phyloP scores from a whole-genome alignment of 2,797 vertebrate genomes.

The Catharus ustulatus region DNA sequence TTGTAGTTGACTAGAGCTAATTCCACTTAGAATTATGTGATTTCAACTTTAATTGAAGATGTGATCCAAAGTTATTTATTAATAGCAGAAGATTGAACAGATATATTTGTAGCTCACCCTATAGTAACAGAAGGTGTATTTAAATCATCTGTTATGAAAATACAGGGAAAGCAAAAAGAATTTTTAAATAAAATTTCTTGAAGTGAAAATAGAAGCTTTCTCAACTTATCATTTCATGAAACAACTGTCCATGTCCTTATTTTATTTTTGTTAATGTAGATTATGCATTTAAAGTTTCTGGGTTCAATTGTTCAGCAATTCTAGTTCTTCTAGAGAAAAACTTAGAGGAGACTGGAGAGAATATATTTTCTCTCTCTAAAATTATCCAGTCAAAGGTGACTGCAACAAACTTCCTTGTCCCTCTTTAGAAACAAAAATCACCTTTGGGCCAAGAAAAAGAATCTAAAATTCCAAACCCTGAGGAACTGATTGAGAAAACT shows the following conservation, averaged over 20 bases:
- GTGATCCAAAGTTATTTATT: not conserved
- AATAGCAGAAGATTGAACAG: not conserved
- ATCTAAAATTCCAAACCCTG: slow-evolving; percentile 9
- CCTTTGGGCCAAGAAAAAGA: not conserved
- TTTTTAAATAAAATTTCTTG: not conserved
- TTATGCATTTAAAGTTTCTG: not conserved
- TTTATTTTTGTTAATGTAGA: not conserved
- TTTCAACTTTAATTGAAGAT: not conserved
- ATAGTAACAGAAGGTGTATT: not conserved
- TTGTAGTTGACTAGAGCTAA: not conserved
- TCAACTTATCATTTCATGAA: not conserved
- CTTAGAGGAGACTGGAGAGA: not conserved
- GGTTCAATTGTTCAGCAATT: not conserved
- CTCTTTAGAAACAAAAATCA: not conserved
- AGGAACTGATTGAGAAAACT: slow-evolving; percentile 38
- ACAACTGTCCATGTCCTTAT: not conserved
- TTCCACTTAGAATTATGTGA: not conserved
- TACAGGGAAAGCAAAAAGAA: not conserved
- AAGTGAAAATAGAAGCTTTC: not conserved
- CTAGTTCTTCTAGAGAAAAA: not conserved
- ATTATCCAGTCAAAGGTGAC: not conserved
- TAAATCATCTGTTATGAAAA: not conserved
- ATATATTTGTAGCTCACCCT: not conserved
- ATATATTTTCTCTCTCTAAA: not conserved
- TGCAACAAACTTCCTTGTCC: not conserved